Percentiles rank a stretch among this genome's conserved stretches.
phyloP scores from a whole-genome alignment of 2,113 vertebrate genomes.

The Tonatia bakeri region DNA sequence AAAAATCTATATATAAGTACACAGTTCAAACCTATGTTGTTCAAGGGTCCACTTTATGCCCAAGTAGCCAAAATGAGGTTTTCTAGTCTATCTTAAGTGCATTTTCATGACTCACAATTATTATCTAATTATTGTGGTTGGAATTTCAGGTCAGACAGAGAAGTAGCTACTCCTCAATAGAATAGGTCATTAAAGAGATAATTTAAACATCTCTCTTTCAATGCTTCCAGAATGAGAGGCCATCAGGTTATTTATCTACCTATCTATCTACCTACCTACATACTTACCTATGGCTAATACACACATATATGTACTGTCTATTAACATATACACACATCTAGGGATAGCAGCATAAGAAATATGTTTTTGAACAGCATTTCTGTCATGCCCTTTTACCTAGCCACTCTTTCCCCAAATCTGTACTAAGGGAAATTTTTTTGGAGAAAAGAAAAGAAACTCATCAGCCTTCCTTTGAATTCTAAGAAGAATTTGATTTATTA shows the following conservation, averaged over 20 bases:
- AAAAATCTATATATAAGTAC: neutral
- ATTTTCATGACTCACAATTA: neutral
- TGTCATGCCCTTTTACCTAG: neutral
- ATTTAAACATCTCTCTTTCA: neutral
- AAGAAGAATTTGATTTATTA: slow-evolving; percentile 15
- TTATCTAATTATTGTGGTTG: neutral
- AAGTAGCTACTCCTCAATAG: neutral
- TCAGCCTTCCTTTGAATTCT: slow-evolving; percentile 24
- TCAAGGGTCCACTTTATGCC: neutral
- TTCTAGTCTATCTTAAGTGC: neutral
- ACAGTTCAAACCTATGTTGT: neutral
- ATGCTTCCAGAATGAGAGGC: neutral
- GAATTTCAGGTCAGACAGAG: neutral
- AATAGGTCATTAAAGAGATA: neutral
- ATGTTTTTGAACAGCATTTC: neutral
- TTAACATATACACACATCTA: neutral
- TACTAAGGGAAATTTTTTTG: neutral
- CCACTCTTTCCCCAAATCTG: neutral
- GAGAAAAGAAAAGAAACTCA: neutral
- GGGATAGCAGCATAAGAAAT: neutral
- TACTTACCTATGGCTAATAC: too few species aligned
- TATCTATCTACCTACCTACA: too few species aligned
- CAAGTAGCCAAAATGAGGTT: neutral
- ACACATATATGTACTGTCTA: neutral
- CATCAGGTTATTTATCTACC: neutral